phyloP scores from a whole-genome alignment of 2,888 invertebrate species.

The Drosophila subsilvestris region DNA sequence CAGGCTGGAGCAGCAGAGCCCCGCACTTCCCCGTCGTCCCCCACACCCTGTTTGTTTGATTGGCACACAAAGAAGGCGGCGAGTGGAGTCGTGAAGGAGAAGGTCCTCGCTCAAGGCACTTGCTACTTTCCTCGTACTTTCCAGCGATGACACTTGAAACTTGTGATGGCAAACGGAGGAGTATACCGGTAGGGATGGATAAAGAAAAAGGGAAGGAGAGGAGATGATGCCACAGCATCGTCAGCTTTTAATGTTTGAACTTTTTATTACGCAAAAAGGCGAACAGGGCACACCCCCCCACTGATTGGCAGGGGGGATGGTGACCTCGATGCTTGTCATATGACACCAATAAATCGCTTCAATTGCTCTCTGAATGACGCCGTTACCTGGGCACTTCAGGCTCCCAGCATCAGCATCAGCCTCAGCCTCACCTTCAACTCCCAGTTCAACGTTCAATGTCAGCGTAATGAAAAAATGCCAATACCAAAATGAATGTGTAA shows the following conservation, averaged over 20 bases:
- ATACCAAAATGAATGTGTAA: constrained; percentile 65
- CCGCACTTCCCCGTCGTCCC: constrained; percentile 23
- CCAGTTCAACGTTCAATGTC: constrained; percentile 57
- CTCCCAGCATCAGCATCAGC: constrained; percentile 3
- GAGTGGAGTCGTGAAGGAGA: constrained; percentile 3
- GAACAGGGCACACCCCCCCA: constrained; percentile 15
- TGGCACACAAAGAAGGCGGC: constrained; percentile 63
- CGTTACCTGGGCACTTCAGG: constrained; percentile 38
- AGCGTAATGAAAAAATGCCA: constrained; percentile 76
- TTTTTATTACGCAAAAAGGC: constrained; percentile 66
- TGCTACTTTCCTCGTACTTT: constrained; percentile 17
- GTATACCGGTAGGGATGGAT: constrained; percentile 2
- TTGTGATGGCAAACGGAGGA: constrained; percentile 54
- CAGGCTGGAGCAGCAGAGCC: constrained; percentile 26
- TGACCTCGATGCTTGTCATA: constrained; percentile 70
- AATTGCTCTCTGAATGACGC: constrained; percentile 77
- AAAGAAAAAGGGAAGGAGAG: constrained; percentile 3
- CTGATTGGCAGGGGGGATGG: constrained; percentile 14
- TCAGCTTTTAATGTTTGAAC: constrained; percentile 75
- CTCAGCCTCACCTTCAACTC: background rate
- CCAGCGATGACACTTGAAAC: constrained; percentile 62
- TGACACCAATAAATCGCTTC: constrained; percentile 80
- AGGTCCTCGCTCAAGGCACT: constrained; percentile 41
- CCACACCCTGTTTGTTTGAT: constrained; percentile 58
- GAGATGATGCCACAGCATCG: constrained; percentile 35